Evolutionary conservation across 1,140 invertebrate species (phyloP), one percentile per base, ranked within the genome.

Genomic region (Drosophila kohkoa): DNA sequence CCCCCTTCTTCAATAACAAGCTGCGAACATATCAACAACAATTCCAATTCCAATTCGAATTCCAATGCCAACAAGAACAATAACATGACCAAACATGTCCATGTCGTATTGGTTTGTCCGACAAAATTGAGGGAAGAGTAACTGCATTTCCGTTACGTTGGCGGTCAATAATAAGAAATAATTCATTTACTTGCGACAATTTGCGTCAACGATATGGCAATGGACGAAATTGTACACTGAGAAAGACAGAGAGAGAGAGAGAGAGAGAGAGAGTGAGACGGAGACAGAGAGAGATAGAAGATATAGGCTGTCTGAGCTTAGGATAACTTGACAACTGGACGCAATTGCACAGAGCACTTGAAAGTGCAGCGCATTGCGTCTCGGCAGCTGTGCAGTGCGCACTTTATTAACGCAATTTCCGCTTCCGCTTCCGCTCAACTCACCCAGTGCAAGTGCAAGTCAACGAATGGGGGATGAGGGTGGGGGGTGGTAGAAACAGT

Each of bases 321-420:
- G 30, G 5, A 32, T 25, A 52, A 43, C 59, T 41, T 10, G 15
- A 60, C 20, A 45, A 28, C 32, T 28, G 28, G 28, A 69, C 49
- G 41, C 28, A 63, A 70, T 38, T 55, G 30, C 43, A 70, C 49
- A 59, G 13, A 63, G 67, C 59, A 45, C 58, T 70, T 54, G 25
- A 70, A 41, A 63, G 38, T 46, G 67, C 58, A 60, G 48, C 32
- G 20, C 2, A 20, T 20, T 10, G 30, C 43, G 54, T 16, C 43
- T 49, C 49, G 35, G 52, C 52, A 51, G 25, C 20, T 25, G 20
- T 52, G 51, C n/a, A 54, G 30, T 54, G 51, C 8, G 54, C 54
- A 74, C 80, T 67, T 79, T 82, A 82, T 81, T 81, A 77, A 72
- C 68, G 74, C 79, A 67, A 81, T 81, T 81, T 81, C 79, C 79